Evolutionary conservation across 1,140 invertebrate genomes (phyloP).

Genomic region (Bombus sibiricus): DNA sequence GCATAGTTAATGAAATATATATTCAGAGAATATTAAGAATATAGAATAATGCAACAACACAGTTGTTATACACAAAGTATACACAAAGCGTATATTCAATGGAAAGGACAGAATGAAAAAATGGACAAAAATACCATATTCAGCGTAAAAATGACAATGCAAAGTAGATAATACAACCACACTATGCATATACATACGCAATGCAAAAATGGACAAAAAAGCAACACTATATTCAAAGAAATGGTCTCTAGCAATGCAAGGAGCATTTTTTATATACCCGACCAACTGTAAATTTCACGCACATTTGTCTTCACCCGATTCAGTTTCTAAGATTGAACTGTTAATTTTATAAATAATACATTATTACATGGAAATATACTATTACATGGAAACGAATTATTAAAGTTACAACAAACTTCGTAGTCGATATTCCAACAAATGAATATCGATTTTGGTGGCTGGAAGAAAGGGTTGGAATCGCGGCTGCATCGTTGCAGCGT

Average conservation of each 20-base stretch:
- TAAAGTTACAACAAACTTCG: neutral
- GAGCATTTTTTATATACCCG: neutral
- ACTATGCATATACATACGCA: too few species aligned
- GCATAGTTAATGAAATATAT: too few species aligned
- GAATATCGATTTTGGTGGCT: neutral
- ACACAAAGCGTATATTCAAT: too few species aligned
- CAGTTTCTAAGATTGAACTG: neutral
- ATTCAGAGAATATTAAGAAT: too few species aligned
- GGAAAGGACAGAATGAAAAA: too few species aligned
- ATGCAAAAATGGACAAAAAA: neutral
- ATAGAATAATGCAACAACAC: too few species aligned
- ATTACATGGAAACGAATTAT: neutral
- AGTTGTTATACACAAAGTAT: too few species aligned
- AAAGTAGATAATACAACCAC: too few species aligned
- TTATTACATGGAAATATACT: too few species aligned
- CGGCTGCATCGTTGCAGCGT: slow-evolving; percentile 1
- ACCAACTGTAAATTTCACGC: neutral
- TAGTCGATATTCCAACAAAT: neutral
- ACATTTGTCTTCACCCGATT: neutral
- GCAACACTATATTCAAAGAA: neutral
- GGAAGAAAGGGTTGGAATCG: slow-evolving; percentile 5
- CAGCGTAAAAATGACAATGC: too few species aligned
- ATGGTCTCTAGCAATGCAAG: neutral
- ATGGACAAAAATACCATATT: too few species aligned
- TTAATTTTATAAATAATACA: too few species aligned